phyloP scores from a whole-genome alignment of 2,888 invertebrate genomes.

The Drosophila parthenogenetica region DNA sequence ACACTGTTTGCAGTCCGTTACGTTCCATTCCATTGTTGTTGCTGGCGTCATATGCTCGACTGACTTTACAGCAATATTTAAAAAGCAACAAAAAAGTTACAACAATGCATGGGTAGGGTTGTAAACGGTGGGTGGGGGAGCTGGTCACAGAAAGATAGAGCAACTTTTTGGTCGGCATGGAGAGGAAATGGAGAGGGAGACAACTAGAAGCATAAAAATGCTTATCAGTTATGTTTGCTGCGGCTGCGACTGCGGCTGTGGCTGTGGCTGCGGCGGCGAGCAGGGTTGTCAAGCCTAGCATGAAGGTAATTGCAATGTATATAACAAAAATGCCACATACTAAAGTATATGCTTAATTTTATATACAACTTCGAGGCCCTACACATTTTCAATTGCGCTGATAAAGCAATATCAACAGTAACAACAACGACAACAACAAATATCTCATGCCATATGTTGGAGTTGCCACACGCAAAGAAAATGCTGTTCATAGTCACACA shows the following conservation, averaged over 20 bases:
- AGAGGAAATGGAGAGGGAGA: no score
- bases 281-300: conserved; percentile 42
- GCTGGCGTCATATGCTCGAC: conserved; percentile 65
- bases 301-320: conserved; percentile 34
- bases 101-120: conserved; percentile 45
- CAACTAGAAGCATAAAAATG: conserved; percentile 26
- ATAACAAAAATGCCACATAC: conserved; percentile 1
- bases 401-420: conserved; percentile 53
- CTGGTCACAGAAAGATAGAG: neutral
- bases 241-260: neutral
- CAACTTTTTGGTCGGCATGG: neutral
- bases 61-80: conserved; percentile 56
- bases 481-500: conserved; percentile 30
- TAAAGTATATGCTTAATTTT: conserved; percentile 1
- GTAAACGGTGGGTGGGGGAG: neutral
- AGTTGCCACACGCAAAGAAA: conserved; percentile 77
- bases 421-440: conserved; percentile 20
- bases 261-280: neutral
- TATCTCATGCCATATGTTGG: conserved; percentile 66
- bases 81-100: conserved; percentile 36
- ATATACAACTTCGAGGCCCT: conserved; percentile 42
- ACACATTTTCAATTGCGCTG: conserved; percentile 55
- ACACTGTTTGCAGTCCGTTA: conserved; percentile 51
- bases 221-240: conserved; percentile 67
- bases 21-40: conserved; percentile 32